Evolutionary conservation across 2,888 invertebrate genomes (phyloP).

Genomic region (Rhaphigaster nebulosa): DNA sequence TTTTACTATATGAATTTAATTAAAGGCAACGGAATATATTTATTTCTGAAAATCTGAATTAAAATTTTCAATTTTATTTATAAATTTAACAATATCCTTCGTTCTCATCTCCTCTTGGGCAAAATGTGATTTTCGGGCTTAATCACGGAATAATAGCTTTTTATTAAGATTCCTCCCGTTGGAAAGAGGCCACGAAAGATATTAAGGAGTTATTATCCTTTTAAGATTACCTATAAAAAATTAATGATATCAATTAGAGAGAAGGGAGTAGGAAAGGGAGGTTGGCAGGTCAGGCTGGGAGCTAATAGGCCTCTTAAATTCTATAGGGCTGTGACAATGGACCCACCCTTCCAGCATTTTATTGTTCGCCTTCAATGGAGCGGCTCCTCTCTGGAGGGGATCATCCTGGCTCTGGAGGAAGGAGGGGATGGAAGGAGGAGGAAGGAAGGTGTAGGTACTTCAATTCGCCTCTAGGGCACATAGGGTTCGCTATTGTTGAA

Average conservation of each 20-base stretch:
- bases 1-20: not conserved
- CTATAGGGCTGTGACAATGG: constrained; percentile 51
- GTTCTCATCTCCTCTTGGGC: not conserved
- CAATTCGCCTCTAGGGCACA: not conserved
- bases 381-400: not conserved
- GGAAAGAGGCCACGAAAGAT: not conserved
- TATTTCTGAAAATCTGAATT: not conserved
- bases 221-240: constrained; percentile 22
- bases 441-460: not conserved
- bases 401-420: not conserved
- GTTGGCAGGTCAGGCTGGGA: not conserved
- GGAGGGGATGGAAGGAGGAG: too few species aligned
- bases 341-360: not conserved
- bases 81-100: not conserved
- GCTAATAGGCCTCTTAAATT: constrained; percentile 48
- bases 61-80: not conserved
- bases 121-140: not conserved
- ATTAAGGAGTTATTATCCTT: not conserved
- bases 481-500: not conserved
- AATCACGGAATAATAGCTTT: not conserved
- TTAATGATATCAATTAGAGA: constrained; percentile 48
- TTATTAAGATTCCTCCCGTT: not conserved
- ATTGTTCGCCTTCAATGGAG: constrained; percentile 51
- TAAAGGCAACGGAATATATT: not conserved
- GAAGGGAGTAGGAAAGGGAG: constrained; percentile 8